Evolutionary conservation across 2,888 invertebrate genomes (phyloP).

Genomic region (Tachina lurida): DNA sequence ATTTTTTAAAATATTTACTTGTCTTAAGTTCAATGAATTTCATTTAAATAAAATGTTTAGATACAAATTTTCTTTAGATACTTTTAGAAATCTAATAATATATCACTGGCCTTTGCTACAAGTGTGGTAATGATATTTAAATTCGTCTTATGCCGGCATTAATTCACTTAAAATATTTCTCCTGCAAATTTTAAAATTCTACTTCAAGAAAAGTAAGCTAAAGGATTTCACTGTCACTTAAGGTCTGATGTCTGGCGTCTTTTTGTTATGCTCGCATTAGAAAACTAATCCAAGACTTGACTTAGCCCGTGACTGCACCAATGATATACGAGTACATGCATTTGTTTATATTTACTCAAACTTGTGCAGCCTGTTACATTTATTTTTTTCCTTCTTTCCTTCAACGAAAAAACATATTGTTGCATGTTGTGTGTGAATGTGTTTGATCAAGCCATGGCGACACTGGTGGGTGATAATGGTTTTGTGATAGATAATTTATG

Average conservation of each 20-base stretch:
- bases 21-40: too few relatives aligned
- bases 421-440: slow-evolving; percentile 33
- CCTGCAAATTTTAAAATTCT: slow-evolving; percentile 14
- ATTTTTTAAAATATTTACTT: too few relatives aligned
- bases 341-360: slow-evolving; percentile 48
- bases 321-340: not conserved
- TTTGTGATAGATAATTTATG: slow-evolving; percentile 58
- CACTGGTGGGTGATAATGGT: slow-evolving; percentile 64
- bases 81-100: too few relatives aligned
- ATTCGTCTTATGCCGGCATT: not conserved
- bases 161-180: not conserved
- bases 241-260: slow-evolving; percentile 51
- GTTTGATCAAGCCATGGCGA: slow-evolving; percentile 55
- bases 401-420: slow-evolving; percentile 45
- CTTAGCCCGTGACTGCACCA: not conserved
- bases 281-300: slow-evolving; percentile 31
- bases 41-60: too few relatives aligned
- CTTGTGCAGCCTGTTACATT: slow-evolving; percentile 9
- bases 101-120: too few relatives aligned
- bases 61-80: too few relatives aligned
- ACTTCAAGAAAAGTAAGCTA: slow-evolving; percentile 28
- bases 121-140: not conserved
- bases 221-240: slow-evolving; percentile 39
- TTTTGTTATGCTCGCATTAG: slow-evolving; percentile 22
- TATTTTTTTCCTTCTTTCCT: not conserved